A percentile compares a stretch with the other conserved stretches of the same genome.
Evolutionary conservation across 2,113 vertebrate genomes (phyloP).

Genomic region (Hippocampus guttulatus): DNA sequence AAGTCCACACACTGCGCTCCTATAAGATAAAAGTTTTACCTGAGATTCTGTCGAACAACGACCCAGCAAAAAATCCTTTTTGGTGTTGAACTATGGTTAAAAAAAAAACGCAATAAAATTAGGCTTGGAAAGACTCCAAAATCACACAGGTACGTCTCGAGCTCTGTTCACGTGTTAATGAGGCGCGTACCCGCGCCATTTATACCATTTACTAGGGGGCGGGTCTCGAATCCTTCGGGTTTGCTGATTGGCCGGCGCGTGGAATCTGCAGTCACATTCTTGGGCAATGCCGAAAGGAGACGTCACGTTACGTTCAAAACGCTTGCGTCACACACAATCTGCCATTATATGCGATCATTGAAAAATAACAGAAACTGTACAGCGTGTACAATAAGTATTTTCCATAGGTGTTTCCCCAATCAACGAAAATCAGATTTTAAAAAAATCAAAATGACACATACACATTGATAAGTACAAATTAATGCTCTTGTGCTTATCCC

Average conservation of each 20-base stretch:
- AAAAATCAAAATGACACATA: neutral
- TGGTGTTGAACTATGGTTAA: neutral
- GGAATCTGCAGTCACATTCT: conserved; percentile 4
- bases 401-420: neutral
- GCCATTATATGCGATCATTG: neutral
- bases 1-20: neutral
- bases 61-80: neutral
- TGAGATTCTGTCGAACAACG: no score
- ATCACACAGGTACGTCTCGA: conserved; percentile 11
- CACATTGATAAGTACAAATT: no score
- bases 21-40: neutral
- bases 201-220: neutral
- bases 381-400: neutral
- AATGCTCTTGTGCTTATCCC: no score
- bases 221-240: neutral
- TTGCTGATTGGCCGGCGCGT: conserved; percentile 33
- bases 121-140: neutral
- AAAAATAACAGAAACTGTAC: neutral
- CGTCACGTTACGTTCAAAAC: neutral
- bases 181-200: neutral
- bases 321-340: neutral
- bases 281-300: conserved; percentile 8
- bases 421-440: no score
- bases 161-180: fast-evolving
- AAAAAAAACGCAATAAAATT: neutral